These are phyloP conservation scores for Tapera naevia DNA, from an alignment of 2,797 vertebrate genomes.

Conservation along the genomic window DNA sequence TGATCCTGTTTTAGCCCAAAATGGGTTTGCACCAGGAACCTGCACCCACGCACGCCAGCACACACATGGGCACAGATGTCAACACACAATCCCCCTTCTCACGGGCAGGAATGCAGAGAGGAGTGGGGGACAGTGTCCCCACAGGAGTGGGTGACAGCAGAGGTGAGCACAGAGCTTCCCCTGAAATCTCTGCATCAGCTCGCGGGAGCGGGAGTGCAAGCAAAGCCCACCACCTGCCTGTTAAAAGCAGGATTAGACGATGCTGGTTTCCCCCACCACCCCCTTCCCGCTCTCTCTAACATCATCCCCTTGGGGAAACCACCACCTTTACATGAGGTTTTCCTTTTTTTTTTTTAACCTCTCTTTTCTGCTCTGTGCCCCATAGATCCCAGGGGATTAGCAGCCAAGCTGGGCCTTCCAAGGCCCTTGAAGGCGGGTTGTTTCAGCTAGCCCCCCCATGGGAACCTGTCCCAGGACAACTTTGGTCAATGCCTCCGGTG, in stretches of 20 bases:
- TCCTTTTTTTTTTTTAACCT: constrained; percentile 28
- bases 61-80: fast-evolving
- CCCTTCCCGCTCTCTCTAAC: constrained; percentile 76
- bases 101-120: fast-evolving
- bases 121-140: neutral
- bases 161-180: constrained; percentile 24
- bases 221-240: constrained; percentile 77
- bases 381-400: constrained; percentile 72
- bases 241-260: constrained; percentile 65
- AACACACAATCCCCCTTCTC: fast-evolving
- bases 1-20: neutral
- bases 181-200: constrained; percentile 60
- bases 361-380: constrained; percentile 61
- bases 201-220: constrained; percentile 51
- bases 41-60: neutral
- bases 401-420: constrained; percentile 52
- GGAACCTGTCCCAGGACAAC: constrained; percentile 74
- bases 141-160: neutral
- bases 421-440: constrained; percentile 52
- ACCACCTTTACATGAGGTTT: constrained; percentile 65
- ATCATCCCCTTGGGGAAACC: constrained; percentile 52
- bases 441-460: constrained; percentile 65
- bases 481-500: constrained; percentile 67
- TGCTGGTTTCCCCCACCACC: constrained; percentile 42
- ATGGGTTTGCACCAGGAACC: fast-evolving